These are phyloP conservation scores for Clarias laeviceps DNA, from an alignment of 2,797 vertebrate genomes.

Conservation along the genomic window DNA sequence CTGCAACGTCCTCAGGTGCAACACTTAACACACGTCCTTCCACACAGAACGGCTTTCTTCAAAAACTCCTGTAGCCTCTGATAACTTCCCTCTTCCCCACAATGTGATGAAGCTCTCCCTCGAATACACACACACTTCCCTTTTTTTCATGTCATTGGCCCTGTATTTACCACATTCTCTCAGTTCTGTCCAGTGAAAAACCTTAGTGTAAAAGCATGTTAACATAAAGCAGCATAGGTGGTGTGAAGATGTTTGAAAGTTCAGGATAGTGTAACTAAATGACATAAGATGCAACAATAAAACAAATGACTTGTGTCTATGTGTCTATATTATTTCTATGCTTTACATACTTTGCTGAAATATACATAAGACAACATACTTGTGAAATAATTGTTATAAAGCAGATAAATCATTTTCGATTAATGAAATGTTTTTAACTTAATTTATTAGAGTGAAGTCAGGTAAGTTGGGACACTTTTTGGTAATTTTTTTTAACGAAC, in stretches of 20 bases:
- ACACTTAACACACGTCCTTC: conserved; percentile 39
- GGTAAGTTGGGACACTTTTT: too few species aligned
- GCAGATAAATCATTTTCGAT: not conserved
- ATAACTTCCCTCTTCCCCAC: conserved; percentile 27
- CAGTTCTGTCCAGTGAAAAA: not conserved
- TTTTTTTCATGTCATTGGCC: conserved; percentile 30
- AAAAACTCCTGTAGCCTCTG: conserved; percentile 24
- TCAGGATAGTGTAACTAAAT: not conserved
- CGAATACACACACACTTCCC: conserved; percentile 39
- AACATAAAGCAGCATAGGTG: conserved; percentile 10
- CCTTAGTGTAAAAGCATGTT: conserved; percentile 2
- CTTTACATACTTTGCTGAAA: not conserved
- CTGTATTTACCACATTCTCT: conserved; percentile 25
- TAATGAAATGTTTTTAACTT: not conserved
- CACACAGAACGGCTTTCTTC: conserved; percentile 19
- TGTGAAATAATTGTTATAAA: not conserved
- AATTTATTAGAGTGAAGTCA: too few species aligned
- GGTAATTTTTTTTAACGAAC: too few species aligned
- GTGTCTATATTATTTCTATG: not conserved
- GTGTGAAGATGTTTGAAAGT: too few species aligned
- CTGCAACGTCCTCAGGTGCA: conserved; percentile 27
- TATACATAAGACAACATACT: not conserved
- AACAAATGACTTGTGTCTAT: not conserved
- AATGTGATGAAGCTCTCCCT: conserved; percentile 8
- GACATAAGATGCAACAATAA: not conserved